These are phyloP conservation scores for Leptobrachium leishanense DNA, from an alignment of 2,113 vertebrate genomes.

Conservation along the genomic window DNA sequence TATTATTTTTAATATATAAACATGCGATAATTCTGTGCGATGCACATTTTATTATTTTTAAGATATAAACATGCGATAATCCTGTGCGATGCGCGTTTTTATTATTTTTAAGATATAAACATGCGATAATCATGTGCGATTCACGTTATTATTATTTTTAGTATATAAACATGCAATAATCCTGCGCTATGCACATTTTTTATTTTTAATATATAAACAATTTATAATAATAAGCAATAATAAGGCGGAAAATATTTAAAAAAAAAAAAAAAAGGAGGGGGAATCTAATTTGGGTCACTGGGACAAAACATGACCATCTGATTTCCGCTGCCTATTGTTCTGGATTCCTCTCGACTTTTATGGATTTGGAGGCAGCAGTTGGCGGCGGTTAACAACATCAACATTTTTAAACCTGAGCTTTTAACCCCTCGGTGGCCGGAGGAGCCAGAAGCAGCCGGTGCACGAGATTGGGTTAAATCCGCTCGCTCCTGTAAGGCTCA, in stretches of 20 bases:
- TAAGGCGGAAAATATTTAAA: neutral
- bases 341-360: conserved; percentile 12
- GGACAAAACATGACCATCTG: conserved; percentile 10
- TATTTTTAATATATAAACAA: neutral
- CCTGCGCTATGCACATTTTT: no score
- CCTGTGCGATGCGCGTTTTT: no score
- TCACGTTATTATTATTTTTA: no score
- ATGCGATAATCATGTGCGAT: no score
- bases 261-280: neutral
- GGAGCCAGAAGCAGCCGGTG: neutral
- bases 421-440: neutral
- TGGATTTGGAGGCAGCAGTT: conserved; percentile 20
- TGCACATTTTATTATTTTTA: no score
- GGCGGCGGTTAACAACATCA: conserved; percentile 25
- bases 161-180: no score
- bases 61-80: no score
- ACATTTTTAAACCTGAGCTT: conserved; percentile 15
- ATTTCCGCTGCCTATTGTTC: conserved; percentile 24
- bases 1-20: no score
- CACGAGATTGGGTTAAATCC: neutral
- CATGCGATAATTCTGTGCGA: no score
- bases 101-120: no score
- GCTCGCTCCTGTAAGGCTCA: neutral
- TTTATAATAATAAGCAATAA: neutral
- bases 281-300: conserved; percentile 38